Conservation (phyloP, 2,113 vertebrate genomes). For the Callopanchax toddi region DNA sequence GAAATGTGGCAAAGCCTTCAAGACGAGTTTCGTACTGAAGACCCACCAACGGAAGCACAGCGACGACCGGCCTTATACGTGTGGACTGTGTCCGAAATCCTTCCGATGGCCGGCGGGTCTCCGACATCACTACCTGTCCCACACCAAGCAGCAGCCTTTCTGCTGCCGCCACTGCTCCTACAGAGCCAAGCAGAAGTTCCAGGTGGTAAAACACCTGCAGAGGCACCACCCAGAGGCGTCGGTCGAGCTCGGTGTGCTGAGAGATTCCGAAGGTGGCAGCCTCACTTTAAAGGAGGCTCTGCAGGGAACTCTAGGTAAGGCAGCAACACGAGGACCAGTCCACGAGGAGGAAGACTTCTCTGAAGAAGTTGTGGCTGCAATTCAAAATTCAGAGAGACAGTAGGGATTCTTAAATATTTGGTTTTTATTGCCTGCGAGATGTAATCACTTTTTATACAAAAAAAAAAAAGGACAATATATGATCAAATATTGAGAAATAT, state of each 20-base stretch:
- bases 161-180: conserved; percentile 91
- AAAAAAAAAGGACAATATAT: conserved; percentile 1
- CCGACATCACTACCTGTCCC: conserved; percentile 93
- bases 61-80: conserved; percentile 87
- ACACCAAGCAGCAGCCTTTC: conserved; percentile 93
- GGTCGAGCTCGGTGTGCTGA: conserved; percentile 84
- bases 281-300: conserved; percentile 84
- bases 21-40: conserved; percentile 92
- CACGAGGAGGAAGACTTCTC: neutral
- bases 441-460: too few species aligned
- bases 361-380: conserved; percentile 2
- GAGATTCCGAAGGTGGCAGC: conserved; percentile 77
- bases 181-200: conserved; percentile 95
- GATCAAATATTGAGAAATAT: too few species aligned
- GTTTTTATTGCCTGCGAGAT: neutral
- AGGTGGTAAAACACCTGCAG: conserved; percentile 81
- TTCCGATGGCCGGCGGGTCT: conserved; percentile 96
- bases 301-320: conserved; percentile 60
- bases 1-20: conserved; percentile 97
- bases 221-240: conserved; percentile 83
- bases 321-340: conserved; percentile 3
- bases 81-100: conserved; percentile 85
- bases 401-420: neutral
- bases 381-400: neutral
- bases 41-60: conserved; percentile 95